Conservation (phyloP, 2,113 vertebrate species). For the Leptodactylus fuscus region DNA sequence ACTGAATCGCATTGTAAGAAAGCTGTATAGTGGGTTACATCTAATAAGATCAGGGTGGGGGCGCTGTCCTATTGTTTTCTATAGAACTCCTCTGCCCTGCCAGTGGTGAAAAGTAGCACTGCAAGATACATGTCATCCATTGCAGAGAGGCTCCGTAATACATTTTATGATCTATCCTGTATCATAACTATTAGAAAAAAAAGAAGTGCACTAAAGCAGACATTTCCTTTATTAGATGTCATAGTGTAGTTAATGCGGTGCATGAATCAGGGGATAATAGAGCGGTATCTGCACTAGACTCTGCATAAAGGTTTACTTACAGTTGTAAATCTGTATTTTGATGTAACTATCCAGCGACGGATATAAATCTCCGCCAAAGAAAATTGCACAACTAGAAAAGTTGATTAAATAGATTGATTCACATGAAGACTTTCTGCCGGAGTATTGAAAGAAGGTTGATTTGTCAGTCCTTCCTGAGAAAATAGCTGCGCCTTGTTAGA, state of each 20-base stretch:
- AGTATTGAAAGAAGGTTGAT: conserved; percentile 27
- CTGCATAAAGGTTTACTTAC: conserved; percentile 32
- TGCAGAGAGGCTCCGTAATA: background rate
- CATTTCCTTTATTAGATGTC: conserved; percentile 3
- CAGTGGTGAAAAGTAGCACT: background rate
- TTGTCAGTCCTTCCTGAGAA: conserved; percentile 27
- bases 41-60: too few relatives aligned
- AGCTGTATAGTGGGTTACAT: too few relatives aligned
- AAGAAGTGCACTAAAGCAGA: background rate
- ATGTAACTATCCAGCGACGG: background rate
- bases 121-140: background rate
- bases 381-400: conserved; percentile 8
- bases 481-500: conserved; percentile 39
- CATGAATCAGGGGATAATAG: background rate
- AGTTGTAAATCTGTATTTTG: conserved; percentile 14
- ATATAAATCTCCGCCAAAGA: background rate
- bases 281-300: background rate
- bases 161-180: background rate
- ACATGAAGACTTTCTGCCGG: conserved; percentile 18
- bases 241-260: background rate
- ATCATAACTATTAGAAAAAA: background rate
- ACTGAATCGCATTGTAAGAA: too few relatives aligned
- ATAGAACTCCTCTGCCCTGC: background rate
- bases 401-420: conserved; percentile 52
- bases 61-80: background rate